phyloP scores from a whole-genome alignment of 2,113 vertebrate species.

The Coptodon bakossiorum region DNA sequence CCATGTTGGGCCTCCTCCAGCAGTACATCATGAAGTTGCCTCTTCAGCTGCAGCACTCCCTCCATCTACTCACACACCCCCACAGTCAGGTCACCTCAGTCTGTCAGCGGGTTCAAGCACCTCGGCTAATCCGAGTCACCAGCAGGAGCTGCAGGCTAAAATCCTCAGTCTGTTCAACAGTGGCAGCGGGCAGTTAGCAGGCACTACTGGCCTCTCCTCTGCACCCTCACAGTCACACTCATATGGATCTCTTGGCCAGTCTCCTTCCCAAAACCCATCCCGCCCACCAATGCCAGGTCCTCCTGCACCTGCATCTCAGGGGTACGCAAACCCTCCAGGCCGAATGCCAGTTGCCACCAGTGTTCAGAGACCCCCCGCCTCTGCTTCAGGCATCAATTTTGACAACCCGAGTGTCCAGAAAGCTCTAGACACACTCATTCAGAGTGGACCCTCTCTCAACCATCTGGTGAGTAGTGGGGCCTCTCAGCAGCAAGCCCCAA shows the following conservation, averaged over 20 bases:
- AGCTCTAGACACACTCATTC: constrained; percentile 94
- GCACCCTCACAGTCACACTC: constrained; percentile 55
- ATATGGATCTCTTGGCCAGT: constrained; percentile 65
- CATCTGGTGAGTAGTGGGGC: constrained; percentile 76
- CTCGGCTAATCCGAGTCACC: constrained; percentile 69
- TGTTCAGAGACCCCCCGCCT: constrained; percentile 64
- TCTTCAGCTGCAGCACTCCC: background rate
- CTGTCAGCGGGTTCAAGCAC: constrained; percentile 26
- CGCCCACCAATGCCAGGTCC: constrained; percentile 52
- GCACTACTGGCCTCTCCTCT: background rate
- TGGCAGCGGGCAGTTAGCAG: constrained; percentile 33
- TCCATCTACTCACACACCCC: background rate
- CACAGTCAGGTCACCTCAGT: constrained; percentile 35
- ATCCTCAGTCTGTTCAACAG: constrained; percentile 98
- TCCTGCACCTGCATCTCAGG: constrained; percentile 58
- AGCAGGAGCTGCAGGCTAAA: constrained; percentile 96
- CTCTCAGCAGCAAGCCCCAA: constrained; percentile 1
- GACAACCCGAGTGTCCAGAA: constrained; percentile 98
- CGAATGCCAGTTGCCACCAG: constrained; percentile 66
- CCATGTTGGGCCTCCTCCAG: constrained; percentile 22
- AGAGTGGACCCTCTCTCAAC: constrained; percentile 91
- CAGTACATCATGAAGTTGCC: background rate
- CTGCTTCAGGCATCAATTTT: constrained; percentile 89
- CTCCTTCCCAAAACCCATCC: constrained; percentile 62
- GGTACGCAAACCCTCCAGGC: constrained; percentile 58